phyloP scores from a whole-genome alignment of 2,888 invertebrate species.

The Rhorus exstirpatorius region DNA sequence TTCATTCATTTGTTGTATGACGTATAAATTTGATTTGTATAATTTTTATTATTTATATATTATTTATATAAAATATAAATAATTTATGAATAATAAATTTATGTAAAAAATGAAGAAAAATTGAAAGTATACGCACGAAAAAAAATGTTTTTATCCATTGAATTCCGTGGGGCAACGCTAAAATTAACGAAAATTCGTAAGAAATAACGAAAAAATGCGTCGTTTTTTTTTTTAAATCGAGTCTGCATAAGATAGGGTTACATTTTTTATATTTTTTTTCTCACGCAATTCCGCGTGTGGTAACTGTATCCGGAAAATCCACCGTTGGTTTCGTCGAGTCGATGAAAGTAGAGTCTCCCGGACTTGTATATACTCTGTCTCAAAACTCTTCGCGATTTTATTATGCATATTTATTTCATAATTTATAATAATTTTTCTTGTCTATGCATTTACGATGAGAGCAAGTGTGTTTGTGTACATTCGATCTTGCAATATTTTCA shows the following conservation, averaged over 20 bases:
- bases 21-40: too few relatives aligned
- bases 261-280: background rate
- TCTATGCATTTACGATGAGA: slow-evolving; percentile 9
- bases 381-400: slow-evolving; percentile 15
- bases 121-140: too few relatives aligned
- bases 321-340: slow-evolving; percentile 52
- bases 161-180: background rate
- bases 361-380: slow-evolving; percentile 1
- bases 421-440: slow-evolving; percentile 10
- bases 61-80: too few relatives aligned
- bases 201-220: slow-evolving; percentile 37
- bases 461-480: too few relatives aligned
- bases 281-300: slow-evolving; percentile 12
- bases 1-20: too few relatives aligned
- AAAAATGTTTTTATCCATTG: too few relatives aligned
- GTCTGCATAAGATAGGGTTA: background rate
- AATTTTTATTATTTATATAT: too few relatives aligned
- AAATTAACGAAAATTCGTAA: slow-evolving; percentile 8
- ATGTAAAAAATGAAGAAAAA: too few relatives aligned
- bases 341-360: slow-evolving; percentile 17
- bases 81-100: too few relatives aligned
- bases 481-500: too few relatives aligned
- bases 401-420: slow-evolving; percentile 9
- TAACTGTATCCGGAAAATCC: slow-evolving; percentile 61
- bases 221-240: background rate